A percentile compares a stretch with the other conserved stretches of the same genome.
phyloP scores from a whole-genome alignment of 2,113 vertebrate species.

The Seriola quinqueradiata region DNA sequence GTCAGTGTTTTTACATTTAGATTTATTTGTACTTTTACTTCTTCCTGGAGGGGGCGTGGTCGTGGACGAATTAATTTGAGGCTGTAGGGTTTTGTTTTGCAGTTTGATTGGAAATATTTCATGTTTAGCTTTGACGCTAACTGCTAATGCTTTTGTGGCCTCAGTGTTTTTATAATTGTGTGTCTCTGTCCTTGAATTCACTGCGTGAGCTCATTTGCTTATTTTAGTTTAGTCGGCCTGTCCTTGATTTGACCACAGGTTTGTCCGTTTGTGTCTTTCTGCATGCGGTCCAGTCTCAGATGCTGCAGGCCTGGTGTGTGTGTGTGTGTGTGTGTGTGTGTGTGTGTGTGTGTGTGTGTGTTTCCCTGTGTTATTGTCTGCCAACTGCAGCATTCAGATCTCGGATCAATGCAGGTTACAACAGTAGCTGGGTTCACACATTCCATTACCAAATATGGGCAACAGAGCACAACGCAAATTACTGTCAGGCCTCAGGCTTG shows the following conservation, averaged over 20 bases:
- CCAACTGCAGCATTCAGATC: constrained; percentile 42
- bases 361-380: constrained; percentile 24
- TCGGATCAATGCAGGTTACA: constrained; percentile 67
- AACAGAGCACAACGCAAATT: constrained; percentile 53
- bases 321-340: constrained; percentile 5
- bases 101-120: no score
- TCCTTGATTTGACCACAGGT: constrained; percentile 31
- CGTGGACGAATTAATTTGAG: background rate
- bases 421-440: constrained; percentile 64
- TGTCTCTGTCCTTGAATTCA: background rate
- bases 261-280: background rate
- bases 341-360: constrained; percentile 12
- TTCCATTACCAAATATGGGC: constrained; percentile 77
- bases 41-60: background rate
- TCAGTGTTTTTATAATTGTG: background rate
- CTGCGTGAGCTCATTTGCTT: constrained; percentile 4
- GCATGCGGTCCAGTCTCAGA: background rate
- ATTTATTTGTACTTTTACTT: background rate
- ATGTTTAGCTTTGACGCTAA: no score
- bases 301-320: constrained; percentile 4
- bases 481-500: constrained; percentile 58
- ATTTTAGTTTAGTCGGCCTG: constrained; percentile 8
- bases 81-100: no score
- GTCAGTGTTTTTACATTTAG: background rate
- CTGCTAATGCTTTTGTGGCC: background rate